Base-by-base conservation (phyloP, 1,140 invertebrate genomes). In the Olivierus martensii region DNA sequence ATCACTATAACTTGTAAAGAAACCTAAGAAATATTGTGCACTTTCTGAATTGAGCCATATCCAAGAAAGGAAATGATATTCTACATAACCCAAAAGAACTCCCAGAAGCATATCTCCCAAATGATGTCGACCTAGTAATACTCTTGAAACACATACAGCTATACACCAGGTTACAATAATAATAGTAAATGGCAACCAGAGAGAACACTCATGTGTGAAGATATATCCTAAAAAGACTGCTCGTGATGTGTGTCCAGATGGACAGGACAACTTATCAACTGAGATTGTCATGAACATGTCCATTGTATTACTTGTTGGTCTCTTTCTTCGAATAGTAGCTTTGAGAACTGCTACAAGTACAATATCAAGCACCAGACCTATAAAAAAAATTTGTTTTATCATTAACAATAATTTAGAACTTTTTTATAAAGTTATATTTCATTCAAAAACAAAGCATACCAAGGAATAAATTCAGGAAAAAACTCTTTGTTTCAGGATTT, bases 241-340 rank as follows among this genome's bases (percentile, higher is more conserved):
- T 61, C 94, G 71, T n/a, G 88, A 90, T 2, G 87, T 78, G 71
- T 99, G 94, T 1, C 94, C 94, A 0, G 92, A 96, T 22, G 93
- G 94, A 68, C 97, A 97, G 36, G 90, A 91, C 66, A 82, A 96
- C 62, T 91, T 84, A 68, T 97, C 93, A 0, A 89, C 73, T 1
- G 78, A 75, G 69, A 64, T 75, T 67, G 75, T 69, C 3, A 72
- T 63, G 50, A 78, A 75, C 70, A 78, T 75, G 57, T 87, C 81
- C 55, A 67, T 66, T 38, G 67, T 63, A 64, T 85, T 83, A 17
- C 75, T 69, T 1, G 72, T 57, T 14, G 91, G 92, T 42, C 93
- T 70, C 63, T 79, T 71, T 62, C 93, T 71, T 56, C 86, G 72
- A 14, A 83, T 76, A 42, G 79, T 66, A 5, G 90, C 80, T 73